These are phyloP conservation scores for Strix aluco DNA, from an alignment of 2,113 vertebrate species.

Conservation along the genomic window DNA sequence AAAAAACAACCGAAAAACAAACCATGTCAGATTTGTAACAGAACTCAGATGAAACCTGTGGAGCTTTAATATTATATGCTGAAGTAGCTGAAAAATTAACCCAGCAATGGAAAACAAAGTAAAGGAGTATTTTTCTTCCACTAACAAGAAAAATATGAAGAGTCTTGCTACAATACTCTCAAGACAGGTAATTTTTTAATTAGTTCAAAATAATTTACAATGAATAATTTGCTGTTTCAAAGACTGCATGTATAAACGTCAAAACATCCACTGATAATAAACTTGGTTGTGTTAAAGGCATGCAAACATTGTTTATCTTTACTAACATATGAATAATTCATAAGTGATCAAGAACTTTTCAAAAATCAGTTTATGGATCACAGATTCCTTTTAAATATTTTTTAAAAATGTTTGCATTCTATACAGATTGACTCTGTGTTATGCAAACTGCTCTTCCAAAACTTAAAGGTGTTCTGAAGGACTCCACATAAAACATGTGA, in stretches of 20 bases:
- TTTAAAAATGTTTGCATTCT: not conserved
- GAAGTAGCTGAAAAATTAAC: not conserved
- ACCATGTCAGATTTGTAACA: not conserved
- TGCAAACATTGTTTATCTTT: not conserved
- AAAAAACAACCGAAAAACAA: not conserved
- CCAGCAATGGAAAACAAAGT: not conserved
- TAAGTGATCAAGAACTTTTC: not conserved
- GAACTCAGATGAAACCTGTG: not conserved
- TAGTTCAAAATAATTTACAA: not conserved
- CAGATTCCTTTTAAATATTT: not conserved
- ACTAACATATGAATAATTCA: not conserved
- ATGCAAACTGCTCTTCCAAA: not conserved
- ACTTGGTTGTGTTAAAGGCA: not conserved
- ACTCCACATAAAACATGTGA: not conserved
- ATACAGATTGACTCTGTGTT: not conserved
- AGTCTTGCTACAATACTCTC: not conserved
- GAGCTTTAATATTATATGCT: not conserved
- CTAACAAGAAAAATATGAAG: not conserved
- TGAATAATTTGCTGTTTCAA: not conserved
- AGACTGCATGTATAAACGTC: not conserved
- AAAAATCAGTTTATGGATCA: not conserved
- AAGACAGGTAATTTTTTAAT: not conserved
- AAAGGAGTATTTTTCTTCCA: not conserved
- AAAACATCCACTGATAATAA: not conserved
- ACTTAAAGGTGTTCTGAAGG: slow-evolving; percentile 14